Base-by-base conservation (phyloP, 2,888 invertebrate genomes). In the Ophion ellenae region DNA sequence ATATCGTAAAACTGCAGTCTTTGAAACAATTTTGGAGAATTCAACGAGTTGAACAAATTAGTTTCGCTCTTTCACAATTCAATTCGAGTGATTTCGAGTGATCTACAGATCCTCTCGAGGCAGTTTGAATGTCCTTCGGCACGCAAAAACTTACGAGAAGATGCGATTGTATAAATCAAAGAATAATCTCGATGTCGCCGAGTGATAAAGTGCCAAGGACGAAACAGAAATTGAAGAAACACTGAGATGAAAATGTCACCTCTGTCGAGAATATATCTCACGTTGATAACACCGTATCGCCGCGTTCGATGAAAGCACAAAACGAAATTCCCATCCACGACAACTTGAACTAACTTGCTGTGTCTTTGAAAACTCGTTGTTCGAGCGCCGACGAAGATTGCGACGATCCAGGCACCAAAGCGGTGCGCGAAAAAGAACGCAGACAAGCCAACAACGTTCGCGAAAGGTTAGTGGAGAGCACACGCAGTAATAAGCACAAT, bases 371-470 rank as follows among this genome's bases (percentile, higher is more conserved):
- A 89, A 92, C 92, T 90, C 96, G 97, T 95, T 97, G 97, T 94
- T 97, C 97, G 94, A 97, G 97, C 92, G 97, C 97, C 85, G 97
- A 97, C 93, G 97, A 97, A 94, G 96, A 96, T 91, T 97, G 97
- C 94, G 97, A 96, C 94, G 96, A 96, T 93, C 98, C 98, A 75
- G 97, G 97, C 95, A 97, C 97, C 93, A 98, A 98, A 96, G 97
- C 97, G 92, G 97, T 98, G 95, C 96, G 98, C 94, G 99, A 99
- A 96, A 97, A 97, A 95, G 98, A 99, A 95, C 96, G 99, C 92
- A 96, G 99, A 90, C 98, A 98, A 95, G 99, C 99, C 93, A 99
- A 99, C 96, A 99, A 99, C 96, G 98, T 99, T 90, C 96, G 99
- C 92, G 99, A 99, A 96, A 97, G 98, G 98, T 98, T 95, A 95